Base-by-base conservation (phyloP, 1,140 invertebrate species). In the Augochlora pura region DNA sequence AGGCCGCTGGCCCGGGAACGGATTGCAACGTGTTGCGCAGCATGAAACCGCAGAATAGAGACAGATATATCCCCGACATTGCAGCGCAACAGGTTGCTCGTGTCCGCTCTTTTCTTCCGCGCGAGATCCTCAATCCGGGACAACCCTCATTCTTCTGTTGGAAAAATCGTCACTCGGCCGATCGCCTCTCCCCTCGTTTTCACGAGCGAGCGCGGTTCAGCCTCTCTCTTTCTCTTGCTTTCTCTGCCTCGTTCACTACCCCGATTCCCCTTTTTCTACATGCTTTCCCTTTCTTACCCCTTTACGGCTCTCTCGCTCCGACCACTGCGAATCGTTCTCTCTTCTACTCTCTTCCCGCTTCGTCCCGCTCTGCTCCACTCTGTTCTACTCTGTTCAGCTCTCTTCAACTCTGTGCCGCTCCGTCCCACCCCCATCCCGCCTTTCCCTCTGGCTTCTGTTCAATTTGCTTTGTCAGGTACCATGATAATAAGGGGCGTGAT, bases 31-130 rank as follows among this genome's bases (percentile, higher is more conserved):
- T 84, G 83, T 84, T 84, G 82, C 83, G 62, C 64, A 3, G 71
- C 46, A 46, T 38, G 59, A 63, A 42, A 68, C 72, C 49, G 32
- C 46, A 52, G 25, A 49, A 70, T 32, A 39, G 63, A 74, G 81
- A 84, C 69, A 80, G 70, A 75, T 80, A 83, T 71, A n/a, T n/a
- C n/a, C 57, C 77, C 70, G 54, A 38, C 46, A 70, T 62, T 71
- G 64, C 57, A 39, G 57, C 60, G 83, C 83, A 84, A 84, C 83
- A 84, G 83, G 83, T 84, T 84, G 83, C 66, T 71, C 76, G 81
- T 75, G 81, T 84, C 77, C 57, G 74, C 77, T 75, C 66, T 71
- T 83, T 72, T 83, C 62, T 78, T 60, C 27, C 65, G 62, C 46
- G 23, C 32, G 60, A 66, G 74, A 77, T 79, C 69, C 68, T 66